Evolutionary conservation across 2,113 vertebrate species (phyloP), one percentile per base, ranked within the genome.

Genomic region (Isurus oxyrinchus): DNA sequence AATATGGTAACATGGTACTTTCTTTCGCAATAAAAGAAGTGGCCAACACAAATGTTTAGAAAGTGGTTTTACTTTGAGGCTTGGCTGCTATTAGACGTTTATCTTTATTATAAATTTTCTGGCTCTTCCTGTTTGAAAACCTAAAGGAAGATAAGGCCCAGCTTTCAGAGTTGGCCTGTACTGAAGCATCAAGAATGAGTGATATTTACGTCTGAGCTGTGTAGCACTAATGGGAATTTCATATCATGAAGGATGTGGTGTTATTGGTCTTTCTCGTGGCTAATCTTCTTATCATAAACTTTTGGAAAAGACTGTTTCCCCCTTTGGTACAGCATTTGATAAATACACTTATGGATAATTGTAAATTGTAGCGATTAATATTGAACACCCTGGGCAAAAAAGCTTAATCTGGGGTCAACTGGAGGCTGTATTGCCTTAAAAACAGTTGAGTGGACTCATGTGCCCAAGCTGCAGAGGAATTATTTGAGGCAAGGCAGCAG

Each of bases 31-130:
- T 90, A 35, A 90, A 11, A 90, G 53, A 27, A 25, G 31, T 31
- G 53, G 53, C 87, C 87, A 90, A 90, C 25, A 57, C 87, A 90
- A 90, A 90, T 57, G 87, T 90, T 90, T 90, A 59, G 87, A 90
- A 87, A 90, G 27, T 57, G 87, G 31, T 25, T 11, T n/a, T 63
- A 94, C 59, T 63, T 63, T 66, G 35, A 63, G 57, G 5, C 59
- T 94, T 94, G n/a, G 55, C 55, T 93, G 88, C 14, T n/a, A 19
- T 14, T n/a, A 61, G 88, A 1, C 55, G 40, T n/a, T 23, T 40
- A 94, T 94, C 59, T 94, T 16, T 19, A 94, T 40, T 63, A 55
- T 59, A 91, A 94, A 95, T 49, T 21, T 69, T 95, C 93, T 67
- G 63, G 2, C 63, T 67, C 63, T 49, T 95, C 61, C 61, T 95